Evolutionary conservation across 2,113 vertebrate genomes (phyloP).

Genomic region (Pteropus alecto): DNA sequence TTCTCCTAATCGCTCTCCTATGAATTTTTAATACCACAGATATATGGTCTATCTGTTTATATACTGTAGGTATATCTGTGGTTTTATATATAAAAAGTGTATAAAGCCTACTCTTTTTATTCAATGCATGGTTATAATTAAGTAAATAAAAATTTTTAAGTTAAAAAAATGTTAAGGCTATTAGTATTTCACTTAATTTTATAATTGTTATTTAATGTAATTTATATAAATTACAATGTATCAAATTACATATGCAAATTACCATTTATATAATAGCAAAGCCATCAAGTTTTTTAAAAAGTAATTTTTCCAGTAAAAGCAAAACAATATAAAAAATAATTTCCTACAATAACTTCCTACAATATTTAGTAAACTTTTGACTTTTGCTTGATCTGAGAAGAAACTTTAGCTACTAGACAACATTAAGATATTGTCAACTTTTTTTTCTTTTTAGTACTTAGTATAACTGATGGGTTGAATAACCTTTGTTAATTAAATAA

Average conservation of each 20-base stretch:
- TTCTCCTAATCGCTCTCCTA: background rate
- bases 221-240: background rate
- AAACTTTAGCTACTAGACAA: background rate
- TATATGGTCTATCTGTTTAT: background rate
- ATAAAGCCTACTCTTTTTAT: background rate
- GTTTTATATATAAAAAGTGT: background rate
- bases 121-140: background rate
- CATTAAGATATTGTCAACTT: background rate
- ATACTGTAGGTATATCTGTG: background rate
- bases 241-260: background rate
- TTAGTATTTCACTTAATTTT: background rate
- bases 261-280: background rate
- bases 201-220: background rate
- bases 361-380: background rate
- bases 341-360: background rate
- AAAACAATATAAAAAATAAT: background rate
- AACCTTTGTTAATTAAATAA: background rate
- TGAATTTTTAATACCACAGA: background rate
- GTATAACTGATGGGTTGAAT: background rate
- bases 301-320: background rate
- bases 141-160: background rate
- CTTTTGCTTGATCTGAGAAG: background rate
- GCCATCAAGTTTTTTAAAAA: background rate
- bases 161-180: background rate
- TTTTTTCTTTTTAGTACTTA: slow-evolving; percentile 6